phyloP scores from a whole-genome alignment of 2,113 vertebrate genomes.

The Hypanus sabinus region DNA sequence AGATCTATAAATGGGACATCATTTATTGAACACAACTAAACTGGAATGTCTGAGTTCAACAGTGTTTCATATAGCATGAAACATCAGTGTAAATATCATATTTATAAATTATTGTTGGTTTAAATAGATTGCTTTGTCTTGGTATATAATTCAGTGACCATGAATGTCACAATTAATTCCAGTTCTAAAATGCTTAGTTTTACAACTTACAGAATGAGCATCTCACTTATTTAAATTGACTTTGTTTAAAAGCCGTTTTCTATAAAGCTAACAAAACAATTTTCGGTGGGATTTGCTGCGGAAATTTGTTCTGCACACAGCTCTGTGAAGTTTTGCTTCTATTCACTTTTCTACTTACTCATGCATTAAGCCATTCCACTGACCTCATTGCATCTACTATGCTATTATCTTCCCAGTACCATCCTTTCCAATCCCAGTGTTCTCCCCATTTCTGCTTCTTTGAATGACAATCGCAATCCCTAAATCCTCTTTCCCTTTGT shows the following conservation, averaged over 20 bases:
- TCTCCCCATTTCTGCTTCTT: neutral
- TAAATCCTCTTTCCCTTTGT: too few relatives aligned
- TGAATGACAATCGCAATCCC: neutral
- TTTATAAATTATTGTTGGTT: neutral
- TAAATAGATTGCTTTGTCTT: neutral
- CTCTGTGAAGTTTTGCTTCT: neutral
- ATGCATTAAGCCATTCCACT: neutral
- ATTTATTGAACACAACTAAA: too few relatives aligned
- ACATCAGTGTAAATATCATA: too few relatives aligned
- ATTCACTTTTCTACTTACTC: neutral
- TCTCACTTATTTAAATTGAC: neutral
- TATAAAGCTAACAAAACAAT: neutral
- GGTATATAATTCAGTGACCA: neutral
- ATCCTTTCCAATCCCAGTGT: neutral
- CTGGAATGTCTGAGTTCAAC: too few relatives aligned
- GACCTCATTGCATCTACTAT: neutral
- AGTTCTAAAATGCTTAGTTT: neutral
- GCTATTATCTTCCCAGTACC: neutral
- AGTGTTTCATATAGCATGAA: too few relatives aligned
- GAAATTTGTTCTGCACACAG: neutral
- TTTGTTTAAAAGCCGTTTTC: neutral
- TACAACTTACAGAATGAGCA: neutral
- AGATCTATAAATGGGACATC: too few relatives aligned
- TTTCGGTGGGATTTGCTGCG: neutral
- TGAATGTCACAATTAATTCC: neutral